A percentile compares a stretch with the other conserved stretches of the same genome.
Evolutionary conservation across 1,140 invertebrate species (phyloP).

Genomic region (Dendrolimus kikuchii): DNA sequence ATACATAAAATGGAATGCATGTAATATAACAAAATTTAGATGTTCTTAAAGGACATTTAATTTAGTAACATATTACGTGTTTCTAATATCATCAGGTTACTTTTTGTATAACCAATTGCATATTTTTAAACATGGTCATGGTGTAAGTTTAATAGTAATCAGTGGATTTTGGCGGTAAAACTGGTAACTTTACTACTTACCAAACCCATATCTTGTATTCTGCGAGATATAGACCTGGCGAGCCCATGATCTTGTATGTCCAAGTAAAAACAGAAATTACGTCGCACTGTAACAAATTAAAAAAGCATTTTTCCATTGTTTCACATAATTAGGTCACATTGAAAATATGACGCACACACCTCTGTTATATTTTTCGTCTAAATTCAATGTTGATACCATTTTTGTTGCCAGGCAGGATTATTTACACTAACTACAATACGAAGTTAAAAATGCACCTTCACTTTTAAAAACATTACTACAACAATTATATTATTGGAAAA

Average conservation of each 20-base stretch:
- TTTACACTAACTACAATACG: slow-evolving; percentile 14
- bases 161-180: slow-evolving; percentile 44
- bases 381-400: slow-evolving; percentile 58
- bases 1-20: slow-evolving; percentile 1
- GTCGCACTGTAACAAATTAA: slow-evolving; percentile 47
- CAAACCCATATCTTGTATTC: slow-evolving; percentile 78
- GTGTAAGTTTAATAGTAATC: slow-evolving; percentile 9
- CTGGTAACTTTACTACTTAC: slow-evolving; percentile 62
- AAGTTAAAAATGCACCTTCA: slow-evolving; percentile 10
- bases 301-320: slow-evolving; percentile 9
- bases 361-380: slow-evolving; percentile 59
- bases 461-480: slow-evolving; percentile 10
- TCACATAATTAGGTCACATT: slow-evolving; percentile 21
- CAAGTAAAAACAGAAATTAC: slow-evolving; percentile 79
- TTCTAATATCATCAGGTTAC: too few species aligned
- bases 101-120: slow-evolving; percentile 29
- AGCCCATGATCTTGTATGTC: slow-evolving; percentile 78
- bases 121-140: slow-evolving; percentile 5
- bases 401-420: slow-evolving; percentile 24
- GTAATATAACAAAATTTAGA: slow-evolving; percentile 36
- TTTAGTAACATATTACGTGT: too few species aligned
- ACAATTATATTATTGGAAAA: slow-evolving; percentile 20
- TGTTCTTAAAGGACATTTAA: slow-evolving; percentile 1
- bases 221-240: slow-evolving; percentile 74
- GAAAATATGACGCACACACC: slow-evolving; percentile 39